Evolutionary conservation across 2,113 vertebrate genomes (phyloP), one percentile per base, ranked within the genome.

Genomic region (Zeus faber): DNA sequence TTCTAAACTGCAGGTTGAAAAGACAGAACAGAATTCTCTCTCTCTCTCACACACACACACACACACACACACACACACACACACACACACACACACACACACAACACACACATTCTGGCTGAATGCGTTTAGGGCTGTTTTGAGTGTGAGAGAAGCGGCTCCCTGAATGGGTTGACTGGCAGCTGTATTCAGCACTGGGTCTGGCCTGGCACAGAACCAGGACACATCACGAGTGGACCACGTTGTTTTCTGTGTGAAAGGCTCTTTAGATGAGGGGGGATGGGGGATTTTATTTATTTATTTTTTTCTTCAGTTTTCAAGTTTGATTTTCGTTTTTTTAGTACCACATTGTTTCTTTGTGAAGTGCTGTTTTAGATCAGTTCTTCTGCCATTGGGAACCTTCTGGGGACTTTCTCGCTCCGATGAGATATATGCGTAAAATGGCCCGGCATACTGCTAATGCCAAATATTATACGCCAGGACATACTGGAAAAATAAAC

Each of bases 121-220:
- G 6, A 8, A 24, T 56, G 50, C 27, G 5, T 47, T 3, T 6
- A 1, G 4, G 24, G 54, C 51, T 59, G 39, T 35, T 72, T 67
- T 62, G 39, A 65, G 66, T 56, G 60, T 41, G 49, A 54, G 67
- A 54, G 58, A 64, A 58, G 46, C 24, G 27, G 50, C 4, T n/a
- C n/a, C n/a, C 23, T 83, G 71, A 83, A 75, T 70, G 70, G 70
- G 27, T 53, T 65, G 70, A 77, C 49, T 77, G 74, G 65, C 80
- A 55, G 65, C 62, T 58, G 63, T 35, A 74, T 83, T 78, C 59
- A 72, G n/a, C 21, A 18, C 14, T n/a, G n/a, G 57, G 70, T 11
- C 52, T 45, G 47, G 1, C 27, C 70, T 80, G 81, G 75, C 72
- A 65, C 41, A 26, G 20, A 35, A 72, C 65, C 75, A 77, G 67